These are phyloP conservation scores for Nomada flava DNA, from an alignment of 2,888 invertebrate species.

Conservation along the genomic window DNA sequence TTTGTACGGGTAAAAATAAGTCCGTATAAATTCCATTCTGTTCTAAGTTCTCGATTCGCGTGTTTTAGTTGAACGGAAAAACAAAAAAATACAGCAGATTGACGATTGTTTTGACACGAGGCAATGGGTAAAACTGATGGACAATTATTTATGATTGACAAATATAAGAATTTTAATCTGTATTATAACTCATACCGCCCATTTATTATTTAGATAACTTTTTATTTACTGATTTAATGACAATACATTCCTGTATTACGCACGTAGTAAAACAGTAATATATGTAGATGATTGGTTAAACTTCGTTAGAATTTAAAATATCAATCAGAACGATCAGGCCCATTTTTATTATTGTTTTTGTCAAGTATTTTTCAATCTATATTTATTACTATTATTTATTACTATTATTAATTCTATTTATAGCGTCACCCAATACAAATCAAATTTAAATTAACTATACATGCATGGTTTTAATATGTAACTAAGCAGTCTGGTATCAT, in stretches of 20 bases:
- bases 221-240: not conserved
- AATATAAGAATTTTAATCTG: not conserved
- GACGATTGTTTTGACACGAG: not conserved
- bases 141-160: not conserved
- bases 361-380: no score
- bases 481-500: no score
- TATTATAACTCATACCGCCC: not conserved
- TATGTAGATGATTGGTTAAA: no score
- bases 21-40: not conserved
- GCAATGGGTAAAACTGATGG: not conserved
- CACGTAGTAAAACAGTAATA: not conserved
- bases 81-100: not conserved
- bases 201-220: not conserved
- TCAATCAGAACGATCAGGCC: no score
- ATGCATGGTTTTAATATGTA: no score
- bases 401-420: not conserved
- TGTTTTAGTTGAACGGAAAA: not conserved
- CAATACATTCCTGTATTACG: not conserved
- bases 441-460: no score
- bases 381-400: no score
- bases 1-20: slow-evolving; percentile 18
- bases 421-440: not conserved
- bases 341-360: no score
- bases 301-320: no score
- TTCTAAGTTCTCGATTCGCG: slow-evolving; percentile 1